A percentile compares a stretch with the other conserved stretches of the same genome.
Conservation (phyloP, 2,888 invertebrate species). For the Drosophila tanythrix region DNA sequence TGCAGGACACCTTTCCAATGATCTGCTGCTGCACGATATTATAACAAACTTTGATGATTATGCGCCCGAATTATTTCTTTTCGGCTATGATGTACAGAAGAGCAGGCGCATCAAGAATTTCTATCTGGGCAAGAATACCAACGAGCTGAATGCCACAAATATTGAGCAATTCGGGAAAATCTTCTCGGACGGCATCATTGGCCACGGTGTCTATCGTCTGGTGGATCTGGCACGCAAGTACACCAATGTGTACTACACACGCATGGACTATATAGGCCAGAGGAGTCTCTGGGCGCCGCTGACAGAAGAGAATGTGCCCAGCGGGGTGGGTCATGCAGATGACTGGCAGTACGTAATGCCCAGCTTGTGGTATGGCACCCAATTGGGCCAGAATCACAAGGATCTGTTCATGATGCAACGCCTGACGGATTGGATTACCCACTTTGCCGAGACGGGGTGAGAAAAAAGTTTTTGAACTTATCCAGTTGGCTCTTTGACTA, state of each 20-base stretch:
- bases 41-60: constrained; percentile 71
- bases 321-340: constrained; percentile 77
- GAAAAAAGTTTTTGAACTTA: background rate
- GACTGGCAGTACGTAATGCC: constrained; percentile 79
- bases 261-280: constrained; percentile 87
- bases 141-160: constrained; percentile 28
- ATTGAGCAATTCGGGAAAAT: constrained; percentile 82
- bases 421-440: constrained; percentile 83
- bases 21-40: constrained; percentile 71
- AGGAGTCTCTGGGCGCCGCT: constrained; percentile 85
- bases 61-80: constrained; percentile 83
- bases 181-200: constrained; percentile 87
- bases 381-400: constrained; percentile 72
- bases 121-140: constrained; percentile 43
- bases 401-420: constrained; percentile 84
- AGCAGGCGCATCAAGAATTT: constrained; percentile 51
- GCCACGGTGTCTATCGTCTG: constrained; percentile 87
- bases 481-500: fast-evolving
- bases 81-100: constrained; percentile 36
- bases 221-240: constrained; percentile 86
- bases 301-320: constrained; percentile 83
- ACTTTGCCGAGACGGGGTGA: constrained; percentile 83
- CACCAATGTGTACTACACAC: constrained; percentile 86
- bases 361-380: constrained; percentile 64
- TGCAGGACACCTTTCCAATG: constrained; percentile 53